Base-by-base conservation (phyloP, 2,113 vertebrate genomes). In the Todiramphus saurophagus region DNA sequence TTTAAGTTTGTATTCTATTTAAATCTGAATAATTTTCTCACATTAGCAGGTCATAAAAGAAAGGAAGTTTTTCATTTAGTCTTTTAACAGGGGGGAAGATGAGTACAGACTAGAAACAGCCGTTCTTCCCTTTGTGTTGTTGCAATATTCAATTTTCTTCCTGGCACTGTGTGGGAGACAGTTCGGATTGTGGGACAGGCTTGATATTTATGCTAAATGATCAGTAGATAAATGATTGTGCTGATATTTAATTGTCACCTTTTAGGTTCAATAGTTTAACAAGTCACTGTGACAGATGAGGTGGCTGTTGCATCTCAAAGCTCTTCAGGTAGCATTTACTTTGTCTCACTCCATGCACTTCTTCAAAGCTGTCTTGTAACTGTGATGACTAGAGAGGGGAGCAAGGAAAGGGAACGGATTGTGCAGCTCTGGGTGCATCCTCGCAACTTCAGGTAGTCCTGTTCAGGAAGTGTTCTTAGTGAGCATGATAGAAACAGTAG, bases 191-290 rank as follows among this genome's bases (percentile, higher is more conserved):
- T 78, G 62, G 73, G 64, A 75, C 48, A 72, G 69, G 56, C 77
- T 78, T 93, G 94, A 50, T 94, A 86, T 93, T 94, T 94, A 82
- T 90, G 67, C 92, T 88, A 19, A 96, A 86, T 1, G 28, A 88
- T 96, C 85, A 90, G 63, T 55, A 86, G 60, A 44, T 88, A 91
- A 93, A 78, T 72, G 87, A 77, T 84, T 59, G 76, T 72, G 51
- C 64, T 94, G 89, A 30, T 94, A 94, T 78, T 94, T 97, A 89
- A 77, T 94, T 94, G 91, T 91, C 86, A 78, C 80, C 86, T 94
- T 90, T 94, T 67, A 56, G 68, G 69, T 94, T 92, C 94, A 70
- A 46, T 84, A 89, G 68, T 74, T 89, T 81, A 92, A 64, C 86
- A 74, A 94, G 64, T 81, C 73, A n/a, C 33, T 51, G 73, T 89